phyloP scores from a whole-genome alignment of 2,888 invertebrate genomes.

The Ditylenchus weischeri region DNA sequence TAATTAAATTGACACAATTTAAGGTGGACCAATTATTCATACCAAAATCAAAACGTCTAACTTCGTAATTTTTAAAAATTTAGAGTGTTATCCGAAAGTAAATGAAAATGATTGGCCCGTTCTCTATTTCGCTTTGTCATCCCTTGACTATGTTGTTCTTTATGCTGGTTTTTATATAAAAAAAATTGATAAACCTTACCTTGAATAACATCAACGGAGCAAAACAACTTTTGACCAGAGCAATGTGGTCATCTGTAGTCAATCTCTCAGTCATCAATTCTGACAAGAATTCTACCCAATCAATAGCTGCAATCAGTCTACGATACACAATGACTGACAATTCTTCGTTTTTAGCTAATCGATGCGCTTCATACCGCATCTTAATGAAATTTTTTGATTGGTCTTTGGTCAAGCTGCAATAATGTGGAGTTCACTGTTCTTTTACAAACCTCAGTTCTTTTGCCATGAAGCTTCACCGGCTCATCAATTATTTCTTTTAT shows the following conservation, averaged over 20 bases:
- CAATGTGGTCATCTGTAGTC: slow-evolving; percentile 45
- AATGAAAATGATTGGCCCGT: background rate
- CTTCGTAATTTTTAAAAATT: no score
- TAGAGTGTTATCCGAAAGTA: no score
- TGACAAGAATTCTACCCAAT: slow-evolving; percentile 52
- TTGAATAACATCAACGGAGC: slow-evolving; percentile 50
- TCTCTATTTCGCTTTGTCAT: no score
- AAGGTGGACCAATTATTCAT: no score
- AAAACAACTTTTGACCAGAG: slow-evolving; percentile 44
- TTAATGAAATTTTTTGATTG: slow-evolving; percentile 21
- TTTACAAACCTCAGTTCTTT: slow-evolving; percentile 45
- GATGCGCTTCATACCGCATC: slow-evolving; percentile 54
- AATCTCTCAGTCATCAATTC: slow-evolving; percentile 44
- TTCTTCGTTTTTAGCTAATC: slow-evolving; percentile 54
- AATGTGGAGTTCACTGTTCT: background rate
- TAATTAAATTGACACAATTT: no score
- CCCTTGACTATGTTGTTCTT: no score
- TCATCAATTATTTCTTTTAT: slow-evolving; percentile 49
- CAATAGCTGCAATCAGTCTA: slow-evolving; percentile 53
- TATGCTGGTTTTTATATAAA: background rate
- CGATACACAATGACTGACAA: slow-evolving; percentile 51
- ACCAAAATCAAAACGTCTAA: no score
- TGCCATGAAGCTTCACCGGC: slow-evolving; percentile 45
- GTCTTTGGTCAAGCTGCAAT: no score
- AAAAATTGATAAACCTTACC: slow-evolving; percentile 24